Evolutionary conservation across 1,140 invertebrate genomes (phyloP).

Genomic region (honey bee (Apis mellifera)): Amel_HAv3.1 CM009938.2:7378501-7379000

Average conservation of each 20-base stretch:
- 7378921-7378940: neutral
- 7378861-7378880: neutral
- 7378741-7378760: conserved; percentile 13
- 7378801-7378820: conserved; percentile 8
- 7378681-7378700: neutral
- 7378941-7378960: neutral
- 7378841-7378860: neutral
- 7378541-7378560: neutral
- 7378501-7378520: conserved; percentile 43
- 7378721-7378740: neutral
- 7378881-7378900: neutral
- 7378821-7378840: neutral
- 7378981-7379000: neutral
- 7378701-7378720: neutral
- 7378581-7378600: neutral
- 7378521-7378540: conserved; percentile 40
- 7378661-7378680: neutral
- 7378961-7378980: neutral
- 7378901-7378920: neutral
- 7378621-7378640: neutral
- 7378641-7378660: neutral
- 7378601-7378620: neutral
- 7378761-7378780: neutral
- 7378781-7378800: neutral
- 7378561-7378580: neutral